Evolutionary conservation across 2,113 vertebrate genomes (phyloP), one percentile per base, ranked within the genome.

Genomic region (Callocephalon fimbriatum): DNA sequence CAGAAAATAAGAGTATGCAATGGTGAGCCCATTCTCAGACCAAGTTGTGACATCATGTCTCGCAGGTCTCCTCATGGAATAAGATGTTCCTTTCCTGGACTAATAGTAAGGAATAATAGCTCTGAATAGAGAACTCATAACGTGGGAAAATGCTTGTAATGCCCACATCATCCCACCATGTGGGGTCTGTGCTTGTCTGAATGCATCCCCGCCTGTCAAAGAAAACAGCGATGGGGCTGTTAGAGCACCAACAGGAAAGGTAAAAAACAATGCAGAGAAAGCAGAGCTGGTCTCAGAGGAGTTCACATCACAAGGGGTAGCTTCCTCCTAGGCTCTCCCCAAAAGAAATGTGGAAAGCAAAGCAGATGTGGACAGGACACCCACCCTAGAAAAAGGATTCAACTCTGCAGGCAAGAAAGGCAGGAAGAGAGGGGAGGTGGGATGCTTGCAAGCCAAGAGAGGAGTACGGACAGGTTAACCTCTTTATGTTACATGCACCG

Each of bases 171-270:
- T 32, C 59, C 51, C 12, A 27, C 12, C 53, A 12, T 1, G 29
- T 11, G 12, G 50, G 29, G 15, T 35, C 72, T 61, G 16, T 15
- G 58, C 29, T 37, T 38, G 31, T 6, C 74, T 51, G 38, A 13
- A 4, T 6, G n/a, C 82, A 50, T 2, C 82, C 25, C 58, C 0
- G 0, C 2, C 1, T 7, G 54, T 1, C 45, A 7, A 31, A 13
- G 78, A 82, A 66, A 59, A 47, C 32, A 8, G 37, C 2, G 29
- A 22, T 11, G 58, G 23, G 54, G 72, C 21, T 38, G 37, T 19
- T 21, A 19, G 22, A 58, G 44, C 29, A 65, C 21, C 7, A n/a
- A 3, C 26, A n/a, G 56, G 6, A 25, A 61, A 62, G 59, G 11
- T 3, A 7, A 48, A 62, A 71, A 66, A 7, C 2, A 32, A 7